Conservation (phyloP, 1,140 invertebrate species). For the Sitodiplosis mosellana region DNA sequence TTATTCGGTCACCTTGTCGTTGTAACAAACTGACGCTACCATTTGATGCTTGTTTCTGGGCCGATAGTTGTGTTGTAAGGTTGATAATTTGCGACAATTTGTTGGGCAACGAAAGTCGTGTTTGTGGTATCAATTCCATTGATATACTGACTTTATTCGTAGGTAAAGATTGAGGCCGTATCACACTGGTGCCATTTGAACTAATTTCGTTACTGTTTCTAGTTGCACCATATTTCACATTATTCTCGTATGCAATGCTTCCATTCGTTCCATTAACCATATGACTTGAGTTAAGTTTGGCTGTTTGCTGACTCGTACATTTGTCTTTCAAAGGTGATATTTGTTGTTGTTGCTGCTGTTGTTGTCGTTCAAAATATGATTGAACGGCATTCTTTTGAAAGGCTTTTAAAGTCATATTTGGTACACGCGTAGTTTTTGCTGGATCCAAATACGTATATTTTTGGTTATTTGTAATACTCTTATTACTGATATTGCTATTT, state of each 20-base stretch:
- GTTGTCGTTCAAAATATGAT: slow-evolving; percentile 67
- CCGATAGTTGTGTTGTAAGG: not conserved
- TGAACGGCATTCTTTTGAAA: slow-evolving; percentile 73
- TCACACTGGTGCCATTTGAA: not conserved
- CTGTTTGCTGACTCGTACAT: not conserved
- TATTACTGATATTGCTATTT: not conserved
- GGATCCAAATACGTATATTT: slow-evolving; percentile 55
- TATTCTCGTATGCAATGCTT: too few relatives aligned
- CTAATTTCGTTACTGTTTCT: too few relatives aligned
- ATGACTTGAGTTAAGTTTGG: too few relatives aligned
- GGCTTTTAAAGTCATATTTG: slow-evolving; percentile 62
- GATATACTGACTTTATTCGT: not conserved
- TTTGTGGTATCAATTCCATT: not conserved
- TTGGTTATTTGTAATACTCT: slow-evolving; percentile 4
- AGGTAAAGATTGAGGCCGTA: not conserved
- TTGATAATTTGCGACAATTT: not conserved
- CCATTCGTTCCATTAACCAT: too few relatives aligned
- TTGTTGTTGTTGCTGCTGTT: slow-evolving; percentile 10
- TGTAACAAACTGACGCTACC: too few relatives aligned
- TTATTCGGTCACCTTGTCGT: too few relatives aligned
- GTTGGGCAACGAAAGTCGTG: slow-evolving; percentile 1
- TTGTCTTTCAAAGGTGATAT: not conserved
- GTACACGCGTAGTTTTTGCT: slow-evolving; percentile 52
- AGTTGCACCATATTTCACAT: too few relatives aligned
- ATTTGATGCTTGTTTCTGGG: too few relatives aligned